Conservation (phyloP, 2,113 vertebrate species). For the Hypomesus transpacificus region DNA sequence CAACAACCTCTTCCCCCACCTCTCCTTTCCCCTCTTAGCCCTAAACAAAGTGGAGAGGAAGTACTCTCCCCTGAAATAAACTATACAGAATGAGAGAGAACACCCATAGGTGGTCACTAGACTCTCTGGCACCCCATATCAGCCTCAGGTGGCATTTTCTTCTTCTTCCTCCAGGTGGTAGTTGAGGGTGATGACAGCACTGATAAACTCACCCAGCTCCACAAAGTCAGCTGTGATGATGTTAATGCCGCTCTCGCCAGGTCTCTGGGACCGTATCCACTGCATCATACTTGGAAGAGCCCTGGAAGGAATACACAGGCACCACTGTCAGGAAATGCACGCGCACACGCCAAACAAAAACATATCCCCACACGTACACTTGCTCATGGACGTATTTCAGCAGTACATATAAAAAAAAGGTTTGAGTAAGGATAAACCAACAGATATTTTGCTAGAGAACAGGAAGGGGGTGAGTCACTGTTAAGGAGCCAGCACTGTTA, state of each 20-base stretch:
- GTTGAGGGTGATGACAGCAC: slow-evolving; percentile 96
- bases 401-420: slow-evolving; percentile 29
- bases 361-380: too few species aligned
- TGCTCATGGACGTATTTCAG: background rate
- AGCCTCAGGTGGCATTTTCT: slow-evolving; percentile 85
- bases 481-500: slow-evolving; percentile 15
- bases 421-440: background rate
- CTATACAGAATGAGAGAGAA: slow-evolving; percentile 68
- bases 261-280: slow-evolving; percentile 90
- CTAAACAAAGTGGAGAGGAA: slow-evolving; percentile 74
- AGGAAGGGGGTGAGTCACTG: background rate
- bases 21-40: slow-evolving; percentile 56
- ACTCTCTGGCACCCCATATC: slow-evolving; percentile 35
- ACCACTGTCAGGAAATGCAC: background rate
- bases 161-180: slow-evolving; percentile 88
- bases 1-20: slow-evolving; percentile 10
- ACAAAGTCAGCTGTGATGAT: slow-evolving; percentile 98
- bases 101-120: slow-evolving; percentile 48
- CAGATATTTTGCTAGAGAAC: background rate
- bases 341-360: background rate
- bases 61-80: slow-evolving; percentile 66
- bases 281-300: slow-evolving; percentile 97
- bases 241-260: slow-evolving; percentile 93
- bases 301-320: slow-evolving; percentile 67
- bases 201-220: slow-evolving; percentile 97